Evolutionary conservation across 2,888 invertebrate species (phyloP).

Genomic region (Palloptera scutellata): DNA sequence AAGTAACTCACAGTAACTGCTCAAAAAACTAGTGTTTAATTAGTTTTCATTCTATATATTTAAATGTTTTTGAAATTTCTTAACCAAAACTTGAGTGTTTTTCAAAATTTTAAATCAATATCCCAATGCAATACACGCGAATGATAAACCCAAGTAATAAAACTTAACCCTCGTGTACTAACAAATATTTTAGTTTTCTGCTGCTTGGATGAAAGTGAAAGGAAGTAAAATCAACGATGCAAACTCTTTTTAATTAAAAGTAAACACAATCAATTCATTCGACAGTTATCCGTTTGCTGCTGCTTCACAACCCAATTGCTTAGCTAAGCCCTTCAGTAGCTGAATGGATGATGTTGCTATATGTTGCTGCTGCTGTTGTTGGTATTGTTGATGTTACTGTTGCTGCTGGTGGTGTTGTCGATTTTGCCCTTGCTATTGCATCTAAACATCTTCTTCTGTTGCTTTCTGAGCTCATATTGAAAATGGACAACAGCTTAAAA

Average conservation of each 20-base stretch:
- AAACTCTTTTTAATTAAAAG: conserved; percentile 38
- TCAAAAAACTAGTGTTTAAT: no score
- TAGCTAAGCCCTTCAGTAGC: no score
- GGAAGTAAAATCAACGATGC: conserved; percentile 23
- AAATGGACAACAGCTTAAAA: conserved; percentile 13
- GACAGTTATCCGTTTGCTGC: conserved; percentile 34
- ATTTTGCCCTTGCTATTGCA: not conserved
- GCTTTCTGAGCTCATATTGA: not conserved
- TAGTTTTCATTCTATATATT: no score
- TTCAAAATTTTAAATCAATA: no score
- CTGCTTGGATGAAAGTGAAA: not conserved
- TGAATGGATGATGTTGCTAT: not conserved
- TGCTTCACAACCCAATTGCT: conserved; percentile 8
- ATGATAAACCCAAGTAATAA: no score
- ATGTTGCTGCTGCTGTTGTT: not conserved
- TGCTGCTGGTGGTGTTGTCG: not conserved
- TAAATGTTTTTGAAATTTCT: no score
- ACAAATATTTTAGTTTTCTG: no score
- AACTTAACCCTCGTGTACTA: no score
- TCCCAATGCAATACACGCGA: no score
- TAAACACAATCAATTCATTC: conserved; percentile 39
- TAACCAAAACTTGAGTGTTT: no score
- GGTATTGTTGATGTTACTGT: conserved; percentile 2
- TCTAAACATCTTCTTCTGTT: not conserved
- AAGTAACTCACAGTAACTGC: no score